Conservation (phyloP, 2,113 vertebrate genomes). For the Hemicordylus capensis region DNA sequence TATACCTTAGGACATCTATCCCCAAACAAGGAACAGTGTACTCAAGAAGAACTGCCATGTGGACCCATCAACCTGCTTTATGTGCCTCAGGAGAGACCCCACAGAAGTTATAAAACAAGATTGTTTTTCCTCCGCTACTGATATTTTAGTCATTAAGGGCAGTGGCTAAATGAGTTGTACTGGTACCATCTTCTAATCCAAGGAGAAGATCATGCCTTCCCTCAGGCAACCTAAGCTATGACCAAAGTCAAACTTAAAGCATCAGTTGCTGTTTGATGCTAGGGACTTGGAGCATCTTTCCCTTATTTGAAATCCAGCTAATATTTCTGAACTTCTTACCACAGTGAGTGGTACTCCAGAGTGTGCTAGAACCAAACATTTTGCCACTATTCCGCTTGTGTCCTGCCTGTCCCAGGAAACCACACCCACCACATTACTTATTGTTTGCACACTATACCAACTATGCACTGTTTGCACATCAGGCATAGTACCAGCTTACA, state of each 20-base stretch:
- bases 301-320: background rate
- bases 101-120: background rate
- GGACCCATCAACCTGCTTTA: background rate
- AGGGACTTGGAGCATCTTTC: too few species aligned
- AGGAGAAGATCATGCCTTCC: background rate
- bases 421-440: too few species aligned
- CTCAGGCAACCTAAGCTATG: background rate
- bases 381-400: background rate
- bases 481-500: background rate
- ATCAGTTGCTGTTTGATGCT: background rate
- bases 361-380: background rate
- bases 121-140: background rate
- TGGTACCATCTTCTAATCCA: too few species aligned
- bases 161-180: background rate
- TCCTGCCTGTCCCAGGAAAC: background rate
- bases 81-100: background rate
- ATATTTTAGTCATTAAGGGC: background rate
- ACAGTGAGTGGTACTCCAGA: background rate
- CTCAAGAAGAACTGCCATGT: background rate
- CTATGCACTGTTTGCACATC: too few species aligned
- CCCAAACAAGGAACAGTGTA: background rate
- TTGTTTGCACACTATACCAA: too few species aligned
- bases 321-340: background rate
- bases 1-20: background rate
- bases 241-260: background rate